Evolutionary conservation across 1,140 invertebrate species (phyloP), one percentile per base, ranked within the genome.

Genomic region (Littorina saxatilis): DNA sequence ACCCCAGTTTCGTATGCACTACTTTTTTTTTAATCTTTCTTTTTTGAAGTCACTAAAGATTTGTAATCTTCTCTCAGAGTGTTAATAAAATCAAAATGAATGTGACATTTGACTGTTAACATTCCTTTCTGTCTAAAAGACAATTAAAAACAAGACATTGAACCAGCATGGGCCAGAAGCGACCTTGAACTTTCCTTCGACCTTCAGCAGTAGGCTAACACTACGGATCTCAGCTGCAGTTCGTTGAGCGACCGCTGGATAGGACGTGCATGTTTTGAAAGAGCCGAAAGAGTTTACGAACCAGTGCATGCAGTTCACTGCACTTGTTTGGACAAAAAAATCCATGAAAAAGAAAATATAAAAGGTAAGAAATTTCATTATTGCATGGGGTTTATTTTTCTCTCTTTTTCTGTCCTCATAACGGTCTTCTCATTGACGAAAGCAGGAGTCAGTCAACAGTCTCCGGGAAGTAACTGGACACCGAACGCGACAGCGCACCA

Each of bases 311-410:
- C 70, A 50, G 39, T 29, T 50, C 40, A n/a, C n/a, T 73, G 70
- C 70, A 73, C 27, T 11, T 73, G 39, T 73, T 73, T 73, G 1
- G 50, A 15, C 39, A 39, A 52, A 39, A 52, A 50, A 20, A 29
- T 73, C 37, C 70, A 20, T 27, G 29, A n/a, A 43, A 27, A 43
- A 29, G 70, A 29, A 2, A n/a, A 52, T 23, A 23, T n/a, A 52
- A 63, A 63, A 63, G 76, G 76, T 78, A 40, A 43, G 52, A n/a
- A n/a, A 43, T 61, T 78, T 78, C 13, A 40, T 66, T 29, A n/a
- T 78, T 78, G 76, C 20, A 5, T 58, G 58, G 76, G 76, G 55
- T 66, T 78, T 66, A 78, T 78, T 78, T 78, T 78, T 63, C n/a
- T 66, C 17, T 78, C 39, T 20, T 13, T 63, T 43, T 40, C 37